Evolutionary conservation across 2,113 vertebrate species (phyloP).

Genomic region (Parotia lawesii): DNA sequence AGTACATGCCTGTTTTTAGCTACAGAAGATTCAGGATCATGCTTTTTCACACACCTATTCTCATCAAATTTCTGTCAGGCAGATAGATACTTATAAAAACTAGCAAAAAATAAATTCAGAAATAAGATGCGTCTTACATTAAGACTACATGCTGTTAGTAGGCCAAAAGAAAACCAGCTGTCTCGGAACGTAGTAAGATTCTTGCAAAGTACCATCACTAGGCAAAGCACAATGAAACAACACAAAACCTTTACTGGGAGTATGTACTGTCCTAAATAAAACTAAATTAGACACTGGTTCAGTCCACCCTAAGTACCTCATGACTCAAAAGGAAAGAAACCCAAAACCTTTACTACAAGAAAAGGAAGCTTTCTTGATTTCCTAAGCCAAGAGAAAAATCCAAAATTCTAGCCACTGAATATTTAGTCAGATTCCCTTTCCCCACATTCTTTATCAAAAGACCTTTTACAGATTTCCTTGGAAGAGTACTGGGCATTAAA

Average conservation of each 20-base stretch:
- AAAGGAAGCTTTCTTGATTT: neutral
- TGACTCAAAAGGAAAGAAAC: neutral
- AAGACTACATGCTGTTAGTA: neutral
- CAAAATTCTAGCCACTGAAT: neutral
- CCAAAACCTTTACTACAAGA: neutral
- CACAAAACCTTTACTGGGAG: slow-evolving; percentile 1
- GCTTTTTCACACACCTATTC: neutral
- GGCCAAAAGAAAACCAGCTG: slow-evolving; percentile 14
- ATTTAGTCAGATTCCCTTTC: neutral
- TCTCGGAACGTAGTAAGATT: neutral
- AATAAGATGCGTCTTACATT: neutral
- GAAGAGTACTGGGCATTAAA: neutral
- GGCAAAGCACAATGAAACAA: slow-evolving; percentile 1
- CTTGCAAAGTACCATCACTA: slow-evolving; percentile 4
- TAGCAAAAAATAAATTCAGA: neutral
- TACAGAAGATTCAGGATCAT: neutral
- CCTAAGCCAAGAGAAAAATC: neutral
- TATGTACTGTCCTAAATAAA: neutral
- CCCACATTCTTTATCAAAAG: neutral
- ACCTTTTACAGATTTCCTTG: neutral
- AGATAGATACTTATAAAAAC: neutral
- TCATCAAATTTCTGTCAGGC: neutral
- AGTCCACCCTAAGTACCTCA: neutral
- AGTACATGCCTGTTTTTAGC: neutral
- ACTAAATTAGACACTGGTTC: neutral